Evolutionary conservation across 2,113 vertebrate species (phyloP).

Genomic region (Synchiropus splendidus): DNA sequence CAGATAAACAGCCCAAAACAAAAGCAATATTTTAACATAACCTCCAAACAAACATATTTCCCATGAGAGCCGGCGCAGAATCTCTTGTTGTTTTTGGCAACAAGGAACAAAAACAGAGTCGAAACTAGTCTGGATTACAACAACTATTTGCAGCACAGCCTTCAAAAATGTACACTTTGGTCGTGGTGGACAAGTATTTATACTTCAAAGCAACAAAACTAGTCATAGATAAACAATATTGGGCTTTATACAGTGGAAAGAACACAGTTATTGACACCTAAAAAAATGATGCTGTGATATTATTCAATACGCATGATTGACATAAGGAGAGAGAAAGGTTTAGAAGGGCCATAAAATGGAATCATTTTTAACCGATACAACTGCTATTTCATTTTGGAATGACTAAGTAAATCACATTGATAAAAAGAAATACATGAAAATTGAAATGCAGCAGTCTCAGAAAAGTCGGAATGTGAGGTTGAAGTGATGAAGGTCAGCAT

Average conservation of each 20-base stretch:
- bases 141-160: constrained; percentile 4
- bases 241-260: too few species aligned
- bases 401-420: too few species aligned
- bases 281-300: constrained; percentile 4
- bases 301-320: constrained; percentile 13
- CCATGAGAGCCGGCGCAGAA: constrained; percentile 1
- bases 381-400: too few species aligned
- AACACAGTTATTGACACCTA: not conserved
- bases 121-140: constrained; percentile 9
- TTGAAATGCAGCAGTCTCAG: too few species aligned
- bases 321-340: not conserved
- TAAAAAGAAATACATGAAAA: too few species aligned
- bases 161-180: constrained; percentile 19
- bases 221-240: too few species aligned
- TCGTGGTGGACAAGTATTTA: not conserved
- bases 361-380: too few species aligned
- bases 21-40: constrained; percentile 8
- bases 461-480: too few species aligned
- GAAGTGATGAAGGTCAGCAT: too few species aligned
- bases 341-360: too few species aligned
- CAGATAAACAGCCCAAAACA: constrained; percentile 23
- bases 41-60: not conserved
- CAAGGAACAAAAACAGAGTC: not conserved
- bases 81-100: not conserved
- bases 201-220: too few species aligned